These are phyloP conservation scores for Neoascia interrupta DNA, from an alignment of 2,888 invertebrate genomes.

Conservation along the genomic window DNA sequence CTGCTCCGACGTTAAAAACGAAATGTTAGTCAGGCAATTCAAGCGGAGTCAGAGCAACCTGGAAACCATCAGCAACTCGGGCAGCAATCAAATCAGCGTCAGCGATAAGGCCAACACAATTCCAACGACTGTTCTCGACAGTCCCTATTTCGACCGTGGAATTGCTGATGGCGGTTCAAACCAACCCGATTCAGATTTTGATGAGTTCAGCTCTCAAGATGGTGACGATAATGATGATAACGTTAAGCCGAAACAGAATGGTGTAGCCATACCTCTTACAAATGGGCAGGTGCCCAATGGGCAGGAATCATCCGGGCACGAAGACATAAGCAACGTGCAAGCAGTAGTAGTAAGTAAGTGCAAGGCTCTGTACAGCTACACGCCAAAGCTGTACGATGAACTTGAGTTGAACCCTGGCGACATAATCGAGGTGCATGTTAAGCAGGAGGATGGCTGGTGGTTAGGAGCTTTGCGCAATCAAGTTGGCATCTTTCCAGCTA, in stretches of 20 bases:
- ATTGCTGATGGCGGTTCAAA: slow-evolving; percentile 89
- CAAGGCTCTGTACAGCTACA: slow-evolving; percentile 92
- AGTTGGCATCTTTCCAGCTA: slow-evolving; percentile 95
- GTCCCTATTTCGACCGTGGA: slow-evolving; percentile 77
- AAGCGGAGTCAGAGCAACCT: slow-evolving; percentile 79
- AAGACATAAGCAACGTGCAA: slow-evolving; percentile 34
- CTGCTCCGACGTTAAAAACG: slow-evolving; percentile 76
- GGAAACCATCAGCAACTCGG: slow-evolving; percentile 75
- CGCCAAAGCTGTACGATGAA: slow-evolving; percentile 93
- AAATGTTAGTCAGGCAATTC: slow-evolving; percentile 74
- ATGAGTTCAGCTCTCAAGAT: slow-evolving; percentile 90
- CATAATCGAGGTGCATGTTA: slow-evolving; percentile 91
- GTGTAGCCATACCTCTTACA: slow-evolving; percentile 4
- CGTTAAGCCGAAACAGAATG: slow-evolving; percentile 49
- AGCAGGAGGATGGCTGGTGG: slow-evolving; percentile 98
- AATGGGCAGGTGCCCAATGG: slow-evolving; percentile 37
- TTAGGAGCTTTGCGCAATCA: slow-evolving; percentile 89
- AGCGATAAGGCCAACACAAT: slow-evolving; percentile 71
- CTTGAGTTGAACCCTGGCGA: slow-evolving; percentile 89
- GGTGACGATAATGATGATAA: slow-evolving; percentile 82
- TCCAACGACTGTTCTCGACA: slow-evolving; percentile 71
- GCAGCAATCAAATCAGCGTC: slow-evolving; percentile 75
- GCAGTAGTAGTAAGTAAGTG: slow-evolving; percentile 84
- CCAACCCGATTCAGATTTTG: slow-evolving; percentile 92
- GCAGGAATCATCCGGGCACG: too few relatives aligned